These are phyloP conservation scores for Maconellicoccus hirsutus DNA, from an alignment of 1,140 invertebrate genomes.

Conservation along the genomic window DNA sequence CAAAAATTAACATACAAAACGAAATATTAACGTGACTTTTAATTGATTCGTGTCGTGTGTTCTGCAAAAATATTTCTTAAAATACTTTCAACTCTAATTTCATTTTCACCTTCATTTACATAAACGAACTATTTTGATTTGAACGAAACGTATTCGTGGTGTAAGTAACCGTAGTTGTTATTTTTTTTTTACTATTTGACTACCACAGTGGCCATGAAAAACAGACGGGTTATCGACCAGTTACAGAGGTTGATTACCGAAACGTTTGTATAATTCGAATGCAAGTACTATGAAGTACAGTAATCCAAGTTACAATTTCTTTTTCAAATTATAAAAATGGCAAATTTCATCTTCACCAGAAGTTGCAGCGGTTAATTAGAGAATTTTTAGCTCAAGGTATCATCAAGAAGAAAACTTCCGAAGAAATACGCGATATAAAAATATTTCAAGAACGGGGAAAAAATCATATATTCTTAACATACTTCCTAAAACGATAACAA, in stretches of 20 bases:
- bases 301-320: too few relatives aligned
- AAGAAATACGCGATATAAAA: too few relatives aligned
- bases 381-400: too few relatives aligned
- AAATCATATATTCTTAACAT: too few relatives aligned
- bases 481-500: too few relatives aligned
- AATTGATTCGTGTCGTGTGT: background rate
- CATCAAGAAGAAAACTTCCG: too few relatives aligned
- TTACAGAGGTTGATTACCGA: background rate
- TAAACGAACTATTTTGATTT: background rate
- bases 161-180: background rate
- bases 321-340: too few relatives aligned
- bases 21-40: background rate
- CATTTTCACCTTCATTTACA: background rate
- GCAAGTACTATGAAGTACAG: too few relatives aligned
- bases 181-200: background rate
- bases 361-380: too few relatives aligned
- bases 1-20: background rate
- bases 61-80: background rate
- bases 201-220: background rate
- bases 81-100: background rate
- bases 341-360: too few relatives aligned
- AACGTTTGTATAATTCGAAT: background rate
- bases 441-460: too few relatives aligned
- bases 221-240: background rate
- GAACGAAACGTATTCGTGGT: background rate